phyloP scores from a whole-genome alignment of 2,113 vertebrate genomes.

The Phasianus colchicus region DNA sequence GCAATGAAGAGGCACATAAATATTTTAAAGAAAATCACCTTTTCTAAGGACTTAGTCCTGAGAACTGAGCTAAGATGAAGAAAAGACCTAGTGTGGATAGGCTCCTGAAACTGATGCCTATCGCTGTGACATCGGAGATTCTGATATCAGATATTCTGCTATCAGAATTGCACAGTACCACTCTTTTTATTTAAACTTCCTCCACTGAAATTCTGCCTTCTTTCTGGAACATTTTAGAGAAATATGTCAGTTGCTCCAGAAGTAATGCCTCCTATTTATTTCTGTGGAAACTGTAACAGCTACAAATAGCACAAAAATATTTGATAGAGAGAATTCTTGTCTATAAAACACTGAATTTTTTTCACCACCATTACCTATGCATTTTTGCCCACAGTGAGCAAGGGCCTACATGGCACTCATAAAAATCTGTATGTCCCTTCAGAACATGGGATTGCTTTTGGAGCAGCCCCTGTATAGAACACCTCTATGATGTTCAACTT shows the following conservation, averaged over 20 bases:
- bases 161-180: not conserved
- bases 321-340: no score
- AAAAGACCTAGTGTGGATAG: not conserved
- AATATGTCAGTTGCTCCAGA: no score
- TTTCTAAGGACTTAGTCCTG: constrained; percentile 25
- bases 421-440: no score
- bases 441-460: no score
- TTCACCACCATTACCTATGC: no score
- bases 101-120: not conserved
- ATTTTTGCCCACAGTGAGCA: no score
- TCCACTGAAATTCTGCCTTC: not conserved
- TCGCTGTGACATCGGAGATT: not conserved
- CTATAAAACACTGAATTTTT: no score
- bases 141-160: no score
- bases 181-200: not conserved
- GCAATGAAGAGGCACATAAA: constrained; percentile 37
- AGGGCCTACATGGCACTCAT: no score
- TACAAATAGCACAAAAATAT: no score
- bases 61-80: constrained; percentile 15
- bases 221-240: not conserved
- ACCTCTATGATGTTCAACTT: not conserved
- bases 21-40: constrained; percentile 28
- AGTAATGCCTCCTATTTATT: no score
- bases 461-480: not conserved
- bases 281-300: no score